phyloP scores from a whole-genome alignment of 1,140 invertebrate species.

The Sycophaga agraensis region DNA sequence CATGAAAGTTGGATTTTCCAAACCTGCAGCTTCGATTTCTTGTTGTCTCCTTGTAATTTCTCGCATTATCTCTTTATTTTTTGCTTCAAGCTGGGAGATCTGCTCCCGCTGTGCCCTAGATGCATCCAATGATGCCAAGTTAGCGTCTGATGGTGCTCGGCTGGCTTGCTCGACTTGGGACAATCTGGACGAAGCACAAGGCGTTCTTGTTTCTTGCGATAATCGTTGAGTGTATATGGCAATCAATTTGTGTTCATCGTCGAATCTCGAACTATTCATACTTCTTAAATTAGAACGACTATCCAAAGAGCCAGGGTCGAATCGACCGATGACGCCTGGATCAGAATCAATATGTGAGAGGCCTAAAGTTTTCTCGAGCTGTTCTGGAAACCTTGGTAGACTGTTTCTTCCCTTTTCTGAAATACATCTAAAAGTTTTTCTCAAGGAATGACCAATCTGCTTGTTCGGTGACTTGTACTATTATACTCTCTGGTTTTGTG shows the following conservation, averaged over 20 bases:
- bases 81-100: slow-evolving; percentile 90
- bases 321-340: slow-evolving; percentile 64
- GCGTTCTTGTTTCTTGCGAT: slow-evolving; percentile 83
- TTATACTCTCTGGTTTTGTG: slow-evolving; percentile 98
- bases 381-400: slow-evolving; percentile 84
- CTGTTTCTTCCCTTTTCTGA: slow-evolving; percentile 81
- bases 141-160: slow-evolving; percentile 74
- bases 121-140: slow-evolving; percentile 73
- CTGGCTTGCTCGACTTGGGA: slow-evolving; percentile 58
- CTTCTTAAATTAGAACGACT: slow-evolving; percentile 66
- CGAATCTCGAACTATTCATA: slow-evolving; percentile 65
- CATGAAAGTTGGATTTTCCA: slow-evolving; percentile 81
- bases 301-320: slow-evolving; percentile 80
- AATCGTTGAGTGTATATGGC: slow-evolving; percentile 92
- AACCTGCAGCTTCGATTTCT: slow-evolving; percentile 69
- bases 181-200: slow-evolving; percentile 52
- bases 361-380: slow-evolving; percentile 92
- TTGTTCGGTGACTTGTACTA: slow-evolving; percentile 82
- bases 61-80: slow-evolving; percentile 96
- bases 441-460: slow-evolving; percentile 89
- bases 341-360: slow-evolving; percentile 92
- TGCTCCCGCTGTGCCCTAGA: slow-evolving; percentile 88
- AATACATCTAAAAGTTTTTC: slow-evolving; percentile 96
- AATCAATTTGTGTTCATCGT: slow-evolving; percentile 96
- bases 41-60: slow-evolving; percentile 90